Evolutionary conservation across 2,888 invertebrate species (phyloP).

Genomic region (Brachyptera risi): DNA sequence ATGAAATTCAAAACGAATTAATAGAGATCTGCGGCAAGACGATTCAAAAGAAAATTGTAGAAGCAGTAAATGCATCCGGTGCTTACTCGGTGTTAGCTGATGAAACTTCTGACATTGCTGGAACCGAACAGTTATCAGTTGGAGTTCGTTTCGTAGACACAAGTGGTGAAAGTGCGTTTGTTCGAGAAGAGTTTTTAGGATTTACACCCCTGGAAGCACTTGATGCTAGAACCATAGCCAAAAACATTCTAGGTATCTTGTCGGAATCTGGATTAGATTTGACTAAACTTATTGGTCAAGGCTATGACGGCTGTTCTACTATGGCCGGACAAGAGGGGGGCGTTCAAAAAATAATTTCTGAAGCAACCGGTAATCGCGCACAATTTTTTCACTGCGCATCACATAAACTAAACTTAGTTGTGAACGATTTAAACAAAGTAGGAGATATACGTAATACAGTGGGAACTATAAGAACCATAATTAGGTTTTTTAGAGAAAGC

Average conservation of each 20-base stretch:
- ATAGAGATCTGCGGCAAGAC: conserved; percentile 34
- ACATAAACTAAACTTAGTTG: conserved; percentile 35
- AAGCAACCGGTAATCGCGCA: conserved; percentile 7
- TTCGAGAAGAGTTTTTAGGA: conserved; percentile 30
- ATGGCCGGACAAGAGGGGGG: conserved; percentile 34
- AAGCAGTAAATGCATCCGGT: conserved; percentile 19
- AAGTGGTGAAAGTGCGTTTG: neutral
- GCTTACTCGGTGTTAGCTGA: conserved; percentile 36
- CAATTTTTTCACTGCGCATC: conserved; percentile 34
- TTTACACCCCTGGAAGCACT: conserved; percentile 25
- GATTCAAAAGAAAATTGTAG: conserved; percentile 31
- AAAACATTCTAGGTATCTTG: conserved; percentile 28
- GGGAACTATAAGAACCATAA: conserved; percentile 35
- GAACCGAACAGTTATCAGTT: conserved; percentile 38
- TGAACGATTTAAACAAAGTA: conserved; percentile 35
- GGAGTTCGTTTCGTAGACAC: conserved; percentile 26
- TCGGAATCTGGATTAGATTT: conserved; percentile 25
- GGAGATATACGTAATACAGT: conserved; percentile 35
- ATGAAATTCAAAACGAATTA: conserved; percentile 32
- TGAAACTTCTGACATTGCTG: conserved; percentile 38
- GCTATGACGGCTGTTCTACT: conserved; percentile 37
- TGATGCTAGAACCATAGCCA: conserved; percentile 28
- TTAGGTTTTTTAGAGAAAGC: conserved; percentile 35
- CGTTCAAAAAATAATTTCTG: conserved; percentile 30
- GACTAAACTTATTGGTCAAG: conserved; percentile 33